Percentiles rank a stretch among this genome's conserved stretches.
Evolutionary conservation across 2,797 vertebrate genomes (phyloP).

Genomic region (Brachyalestes nurse): DNA sequence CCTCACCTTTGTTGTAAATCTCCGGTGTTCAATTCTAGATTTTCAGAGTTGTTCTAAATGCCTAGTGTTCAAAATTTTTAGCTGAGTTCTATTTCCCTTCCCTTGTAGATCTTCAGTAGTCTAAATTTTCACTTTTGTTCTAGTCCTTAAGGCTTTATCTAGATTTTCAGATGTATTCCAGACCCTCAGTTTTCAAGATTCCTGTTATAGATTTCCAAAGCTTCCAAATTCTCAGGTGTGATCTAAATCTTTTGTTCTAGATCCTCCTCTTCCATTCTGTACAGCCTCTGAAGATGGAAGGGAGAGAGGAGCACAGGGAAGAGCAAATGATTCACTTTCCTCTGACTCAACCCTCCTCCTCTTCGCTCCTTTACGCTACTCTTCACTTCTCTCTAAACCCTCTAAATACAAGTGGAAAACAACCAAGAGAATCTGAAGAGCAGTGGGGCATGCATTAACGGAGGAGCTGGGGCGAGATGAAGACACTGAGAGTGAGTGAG

Average conservation of each 20-base stretch:
- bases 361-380: constrained; percentile 25
- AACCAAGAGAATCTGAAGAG: constrained; percentile 27
- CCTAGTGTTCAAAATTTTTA: neutral
- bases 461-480: neutral
- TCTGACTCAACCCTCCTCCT: constrained; percentile 23
- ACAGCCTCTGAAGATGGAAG: neutral
- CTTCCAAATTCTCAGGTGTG: neutral
- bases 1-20: no score
- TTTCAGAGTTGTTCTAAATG: neutral
- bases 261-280: neutral
- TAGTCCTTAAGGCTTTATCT: neutral
- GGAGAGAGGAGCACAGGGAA: neutral
- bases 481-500: constrained; percentile 1
- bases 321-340: constrained; percentile 23
- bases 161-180: neutral
- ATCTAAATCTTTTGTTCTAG: neutral
- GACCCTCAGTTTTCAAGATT: neutral
- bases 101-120: no score
- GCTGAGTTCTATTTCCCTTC: neutral
- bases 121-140: neutral
- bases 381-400: constrained; percentile 49
- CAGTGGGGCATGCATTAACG: constrained; percentile 47
- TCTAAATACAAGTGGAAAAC: constrained; percentile 50
- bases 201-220: no score
- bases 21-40: neutral